These are phyloP conservation scores for Pseudopodoces humilis DNA, from an alignment of 2,113 vertebrate species.

Conservation along the genomic window DNA sequence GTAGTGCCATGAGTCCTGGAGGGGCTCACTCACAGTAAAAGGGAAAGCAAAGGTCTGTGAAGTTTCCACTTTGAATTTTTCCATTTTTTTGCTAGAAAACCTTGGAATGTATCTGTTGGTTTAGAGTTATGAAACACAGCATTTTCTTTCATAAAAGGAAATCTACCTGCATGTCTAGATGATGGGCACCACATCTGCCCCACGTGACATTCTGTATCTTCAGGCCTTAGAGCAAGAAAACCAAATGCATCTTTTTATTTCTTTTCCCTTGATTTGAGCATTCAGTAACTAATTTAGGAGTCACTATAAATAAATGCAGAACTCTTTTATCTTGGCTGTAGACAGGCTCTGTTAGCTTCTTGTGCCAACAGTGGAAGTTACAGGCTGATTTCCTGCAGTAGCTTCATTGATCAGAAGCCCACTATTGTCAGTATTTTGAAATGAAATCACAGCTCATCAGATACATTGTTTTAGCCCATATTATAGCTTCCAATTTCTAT, in stretches of 20 bases:
- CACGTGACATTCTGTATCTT: fast-evolving
- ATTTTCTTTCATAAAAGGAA: background rate
- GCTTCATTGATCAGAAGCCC: background rate
- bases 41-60: background rate
- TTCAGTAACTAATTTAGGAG: background rate
- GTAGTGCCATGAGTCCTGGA: background rate
- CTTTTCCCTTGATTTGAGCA: background rate
- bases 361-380: background rate
- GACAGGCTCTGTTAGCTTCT: background rate
- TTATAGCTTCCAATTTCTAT: background rate
- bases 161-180: background rate
- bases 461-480: background rate
- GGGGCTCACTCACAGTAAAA: background rate
- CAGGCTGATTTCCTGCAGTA: background rate
- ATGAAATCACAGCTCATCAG: background rate
- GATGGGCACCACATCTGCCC: background rate
- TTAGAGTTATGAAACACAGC: background rate
- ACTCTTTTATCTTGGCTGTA: background rate
- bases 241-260: background rate
- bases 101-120: background rate
- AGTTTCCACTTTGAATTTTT: background rate
- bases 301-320: background rate
- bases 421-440: background rate
- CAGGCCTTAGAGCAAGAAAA: background rate
- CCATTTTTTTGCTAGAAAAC: background rate